Base-by-base conservation (phyloP, 2,888 invertebrate species). In the Harpagoxenus sublaevis region DNA sequence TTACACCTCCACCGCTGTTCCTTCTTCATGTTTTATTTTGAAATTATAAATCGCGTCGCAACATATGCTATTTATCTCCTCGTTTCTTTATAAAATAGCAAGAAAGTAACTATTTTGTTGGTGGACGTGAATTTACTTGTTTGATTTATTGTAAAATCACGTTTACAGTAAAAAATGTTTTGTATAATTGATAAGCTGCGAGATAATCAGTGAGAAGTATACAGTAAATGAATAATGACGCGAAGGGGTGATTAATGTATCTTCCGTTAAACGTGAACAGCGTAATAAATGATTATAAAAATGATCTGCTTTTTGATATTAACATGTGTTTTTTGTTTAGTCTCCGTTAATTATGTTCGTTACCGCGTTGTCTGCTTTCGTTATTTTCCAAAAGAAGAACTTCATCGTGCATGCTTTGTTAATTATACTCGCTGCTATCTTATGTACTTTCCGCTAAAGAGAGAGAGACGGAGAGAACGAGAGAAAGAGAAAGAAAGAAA, bases 1-100 rank as follows among this genome's bases (percentile, higher is more conserved):
- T 73, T 74, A 45, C 42, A 39, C 8, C 28, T 66, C 51, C 2
- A 8, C 35, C 18, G 15, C 1, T 48, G 3, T 57, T 42, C 18
- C 12, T 55, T 31, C 39, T 63, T 65, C 45, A 53, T 10, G 8
- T n/a, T 65, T 28, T 6, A 63, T 51, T 75, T 48, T 51, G 39
- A 62, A 48, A 51, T 62, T 75, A n/a, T 63, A 75, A 75, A 75
- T 75, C n/a, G 18, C 15, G 39, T 73, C 18, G 65, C 35, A 42
- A 63, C 8, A 9, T 81, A 12, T 28, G 28, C 5, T 39, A 42
- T 55, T 65, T 77, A 63, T 35, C 48, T 45, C 28, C 31, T 66
- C 12, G 8, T 53, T 42, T 45, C 10, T 15, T 23, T 10, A 23
- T 3, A 75, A 51, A 51, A 18, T 6, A 63, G 23, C 6, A 62